Conservation (phyloP, 2,888 invertebrate species). For the Coronaproctus castanopsis region DNA sequence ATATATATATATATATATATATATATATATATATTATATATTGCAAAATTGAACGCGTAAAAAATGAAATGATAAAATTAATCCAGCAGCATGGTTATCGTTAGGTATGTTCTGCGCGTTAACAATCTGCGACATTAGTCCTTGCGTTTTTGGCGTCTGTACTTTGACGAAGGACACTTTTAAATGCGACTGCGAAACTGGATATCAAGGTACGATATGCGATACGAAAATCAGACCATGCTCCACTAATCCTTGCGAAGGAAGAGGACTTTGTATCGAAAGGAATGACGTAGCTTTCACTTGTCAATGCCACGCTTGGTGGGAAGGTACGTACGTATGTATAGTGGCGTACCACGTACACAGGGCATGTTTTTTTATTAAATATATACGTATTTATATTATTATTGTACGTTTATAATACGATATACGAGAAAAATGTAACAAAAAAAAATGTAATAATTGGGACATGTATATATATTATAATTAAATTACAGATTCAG, state of each 20-base stretch:
- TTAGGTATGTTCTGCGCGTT: slow-evolving; percentile 54
- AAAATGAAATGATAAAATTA: too few species aligned
- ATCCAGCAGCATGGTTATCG: too few species aligned
- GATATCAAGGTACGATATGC: slow-evolving; percentile 46
- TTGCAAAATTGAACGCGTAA: too few species aligned
- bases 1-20: too few species aligned
- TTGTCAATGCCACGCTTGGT: slow-evolving; percentile 55
- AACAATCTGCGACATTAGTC: slow-evolving; percentile 49
- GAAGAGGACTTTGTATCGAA: slow-evolving; percentile 50
- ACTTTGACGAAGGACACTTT: slow-evolving; percentile 27
- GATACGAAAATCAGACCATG: slow-evolving; percentile 47
- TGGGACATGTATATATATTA: too few species aligned
- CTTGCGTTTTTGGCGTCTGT: slow-evolving; percentile 34
- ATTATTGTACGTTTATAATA: not conserved
- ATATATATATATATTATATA: too few species aligned
- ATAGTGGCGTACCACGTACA: not conserved
- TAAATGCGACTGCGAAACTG: slow-evolving; percentile 43
- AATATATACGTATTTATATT: not conserved
- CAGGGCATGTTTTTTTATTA: not conserved
- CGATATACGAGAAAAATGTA: not conserved
- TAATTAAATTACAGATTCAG: too few species aligned
- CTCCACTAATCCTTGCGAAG: slow-evolving; percentile 50
- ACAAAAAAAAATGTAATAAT: not conserved
- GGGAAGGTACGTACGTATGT: slow-evolving; percentile 44
- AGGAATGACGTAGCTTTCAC: slow-evolving; percentile 38